Conservation (phyloP, 2,113 vertebrate species). For the Hiodon tergisus region DNA sequence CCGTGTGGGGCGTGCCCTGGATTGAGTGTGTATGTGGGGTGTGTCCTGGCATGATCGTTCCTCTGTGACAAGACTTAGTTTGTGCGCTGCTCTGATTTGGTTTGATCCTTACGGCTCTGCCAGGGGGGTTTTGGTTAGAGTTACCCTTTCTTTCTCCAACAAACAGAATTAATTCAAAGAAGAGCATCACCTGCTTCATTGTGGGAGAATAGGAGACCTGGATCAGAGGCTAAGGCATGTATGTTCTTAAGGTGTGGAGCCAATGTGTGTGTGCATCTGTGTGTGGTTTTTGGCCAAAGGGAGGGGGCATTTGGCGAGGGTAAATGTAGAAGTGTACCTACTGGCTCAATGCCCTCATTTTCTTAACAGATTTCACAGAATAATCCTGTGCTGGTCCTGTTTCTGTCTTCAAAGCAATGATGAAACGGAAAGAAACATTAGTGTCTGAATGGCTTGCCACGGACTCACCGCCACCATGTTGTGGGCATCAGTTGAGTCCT, state of each 20-base stretch:
- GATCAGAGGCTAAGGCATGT: background rate
- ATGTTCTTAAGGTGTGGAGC: conserved; percentile 42
- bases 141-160: conserved; percentile 49
- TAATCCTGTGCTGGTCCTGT: background rate
- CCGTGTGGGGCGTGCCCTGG: conserved; percentile 9
- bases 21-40: background rate
- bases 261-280: conserved; percentile 1
- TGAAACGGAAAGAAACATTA: background rate
- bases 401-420: background rate
- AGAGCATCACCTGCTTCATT: conserved; percentile 46
- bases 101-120: conserved; percentile 66
- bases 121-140: conserved; percentile 55
- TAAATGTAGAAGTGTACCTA: conserved; percentile 35
- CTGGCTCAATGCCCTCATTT: conserved; percentile 34
- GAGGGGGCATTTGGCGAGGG: background rate
- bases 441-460: background rate
- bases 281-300: background rate
- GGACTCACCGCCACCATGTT: background rate
- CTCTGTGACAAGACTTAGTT: conserved; percentile 67
- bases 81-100: conserved; percentile 66
- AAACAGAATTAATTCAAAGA: conserved; percentile 61
- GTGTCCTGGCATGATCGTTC: conserved; percentile 61
- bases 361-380: conserved; percentile 11
- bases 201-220: conserved; percentile 52
- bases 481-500: background rate